These are phyloP conservation scores for Scaptomyza flava DNA, from an alignment of 2,888 invertebrate species.

Conservation along the genomic window DNA sequence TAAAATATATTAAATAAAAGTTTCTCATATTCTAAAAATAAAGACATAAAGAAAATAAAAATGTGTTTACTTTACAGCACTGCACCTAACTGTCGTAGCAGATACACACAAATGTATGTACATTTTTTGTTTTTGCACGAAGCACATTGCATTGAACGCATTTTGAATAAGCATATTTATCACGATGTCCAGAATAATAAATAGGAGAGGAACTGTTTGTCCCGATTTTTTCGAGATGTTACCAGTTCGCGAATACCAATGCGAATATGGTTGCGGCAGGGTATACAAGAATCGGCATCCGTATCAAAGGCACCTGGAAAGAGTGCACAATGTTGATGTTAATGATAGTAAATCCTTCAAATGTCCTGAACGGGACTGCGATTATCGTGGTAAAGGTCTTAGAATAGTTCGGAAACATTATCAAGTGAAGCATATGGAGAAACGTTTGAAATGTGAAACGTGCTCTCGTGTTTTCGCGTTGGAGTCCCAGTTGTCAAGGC, in stretches of 20 bases:
- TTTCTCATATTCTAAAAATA: too few relatives aligned
- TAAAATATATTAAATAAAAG: too few relatives aligned
- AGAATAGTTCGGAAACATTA: slow-evolving; percentile 38
- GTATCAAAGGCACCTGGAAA: slow-evolving; percentile 35
- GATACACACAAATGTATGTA: too few relatives aligned
- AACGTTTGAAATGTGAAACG: slow-evolving; percentile 7
- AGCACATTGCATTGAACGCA: not conserved
- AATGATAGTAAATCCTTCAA: not conserved
- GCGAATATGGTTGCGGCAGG: slow-evolving; percentile 27
- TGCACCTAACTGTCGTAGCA: too few relatives aligned
- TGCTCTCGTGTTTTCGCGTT: slow-evolving; percentile 18
- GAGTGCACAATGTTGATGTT: slow-evolving; percentile 7
- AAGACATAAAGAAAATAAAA: too few relatives aligned
- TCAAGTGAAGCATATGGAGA: slow-evolving; percentile 28
- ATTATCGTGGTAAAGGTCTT: not conserved
- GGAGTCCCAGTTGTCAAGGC: slow-evolving; percentile 11
- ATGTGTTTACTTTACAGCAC: too few relatives aligned
- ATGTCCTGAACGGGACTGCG: slow-evolving; percentile 34
- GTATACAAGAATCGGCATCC: slow-evolving; percentile 29
- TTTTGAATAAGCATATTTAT: not conserved
- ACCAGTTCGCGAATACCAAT: slow-evolving; percentile 35
- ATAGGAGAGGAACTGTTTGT: not conserved
- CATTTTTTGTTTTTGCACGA: too few relatives aligned
- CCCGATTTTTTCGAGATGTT: slow-evolving; percentile 35
- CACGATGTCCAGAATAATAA: slow-evolving; percentile 7